A percentile compares a stretch with the other conserved stretches of the same genome.
Conservation (phyloP, 2,113 vertebrate genomes). For the Siphamia tubifer region DNA sequence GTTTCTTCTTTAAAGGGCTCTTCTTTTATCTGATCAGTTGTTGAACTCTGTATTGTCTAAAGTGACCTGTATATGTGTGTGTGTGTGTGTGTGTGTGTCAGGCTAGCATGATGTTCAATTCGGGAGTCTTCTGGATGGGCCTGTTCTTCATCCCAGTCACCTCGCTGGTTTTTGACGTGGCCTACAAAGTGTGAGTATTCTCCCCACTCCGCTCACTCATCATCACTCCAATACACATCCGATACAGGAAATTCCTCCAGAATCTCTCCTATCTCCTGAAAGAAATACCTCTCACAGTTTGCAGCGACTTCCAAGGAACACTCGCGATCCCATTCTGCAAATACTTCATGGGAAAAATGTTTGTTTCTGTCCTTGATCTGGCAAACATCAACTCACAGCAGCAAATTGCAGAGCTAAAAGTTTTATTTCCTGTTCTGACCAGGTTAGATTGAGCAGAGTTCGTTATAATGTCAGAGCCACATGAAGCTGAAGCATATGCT, state of each 20-base stretch:
- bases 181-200: constrained; percentile 94
- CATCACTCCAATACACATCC: constrained; percentile 24
- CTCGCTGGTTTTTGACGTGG: constrained; percentile 90
- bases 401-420: constrained; percentile 1
- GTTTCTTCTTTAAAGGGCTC: constrained; percentile 47
- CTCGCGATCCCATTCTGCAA: background rate
- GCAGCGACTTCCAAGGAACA: background rate
- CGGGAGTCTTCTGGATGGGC: constrained; percentile 96
- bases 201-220: constrained; percentile 31
- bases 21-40: constrained; percentile 31
- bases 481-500: background rate
- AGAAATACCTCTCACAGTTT: background rate
- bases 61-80: constrained; percentile 31
- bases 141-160: constrained; percentile 94
- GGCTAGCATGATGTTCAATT: constrained; percentile 94
- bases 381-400: constrained; percentile 16
- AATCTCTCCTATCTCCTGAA: constrained; percentile 24
- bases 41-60: constrained; percentile 31
- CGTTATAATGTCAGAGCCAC: background rate
- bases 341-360: background rate
- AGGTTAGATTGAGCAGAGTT: background rate
- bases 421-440: background rate
- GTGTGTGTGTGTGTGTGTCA: constrained; percentile 64
- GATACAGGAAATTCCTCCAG: constrained; percentile 39
- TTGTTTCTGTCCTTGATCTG: background rate